phyloP scores from a whole-genome alignment of 2,888 invertebrate genomes.

The Bugula neritina region DNA sequence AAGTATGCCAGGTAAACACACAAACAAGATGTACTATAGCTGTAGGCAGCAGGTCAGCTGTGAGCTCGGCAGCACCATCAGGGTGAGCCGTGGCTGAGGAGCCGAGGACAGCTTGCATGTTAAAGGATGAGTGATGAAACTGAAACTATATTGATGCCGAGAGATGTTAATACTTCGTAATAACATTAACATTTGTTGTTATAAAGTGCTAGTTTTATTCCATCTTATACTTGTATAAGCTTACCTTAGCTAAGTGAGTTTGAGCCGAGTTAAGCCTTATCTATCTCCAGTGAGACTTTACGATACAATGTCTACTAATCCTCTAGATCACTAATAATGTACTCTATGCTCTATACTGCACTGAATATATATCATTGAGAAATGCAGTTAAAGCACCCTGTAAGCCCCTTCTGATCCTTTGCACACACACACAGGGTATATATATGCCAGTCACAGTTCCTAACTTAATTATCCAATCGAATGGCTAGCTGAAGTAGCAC shows the following conservation, averaged over 20 bases:
- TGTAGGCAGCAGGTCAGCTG: no score
- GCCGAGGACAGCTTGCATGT: no score
- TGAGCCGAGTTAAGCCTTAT: conserved; percentile 13
- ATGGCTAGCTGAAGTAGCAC: background rate
- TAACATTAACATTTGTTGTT: background rate
- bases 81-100: no score
- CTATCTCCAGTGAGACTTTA: background rate
- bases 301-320: background rate
- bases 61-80: no score
- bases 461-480: background rate
- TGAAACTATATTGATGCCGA: no score
- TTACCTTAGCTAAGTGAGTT: conserved; percentile 20
- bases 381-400: background rate
- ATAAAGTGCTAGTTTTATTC: no score
- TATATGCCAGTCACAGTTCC: background rate
- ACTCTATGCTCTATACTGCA: background rate
- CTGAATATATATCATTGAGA: background rate
- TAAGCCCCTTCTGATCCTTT: background rate
- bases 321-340: background rate
- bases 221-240: no score
- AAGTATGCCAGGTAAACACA: no score
- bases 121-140: no score
- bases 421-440: conserved; percentile 6
- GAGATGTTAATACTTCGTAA: background rate
- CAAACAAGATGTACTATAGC: no score